Percentiles rank a stretch among this genome's conserved stretches.
Evolutionary conservation across 2,888 invertebrate genomes (phyloP).

Genomic region (Cheilosia soror): DNA sequence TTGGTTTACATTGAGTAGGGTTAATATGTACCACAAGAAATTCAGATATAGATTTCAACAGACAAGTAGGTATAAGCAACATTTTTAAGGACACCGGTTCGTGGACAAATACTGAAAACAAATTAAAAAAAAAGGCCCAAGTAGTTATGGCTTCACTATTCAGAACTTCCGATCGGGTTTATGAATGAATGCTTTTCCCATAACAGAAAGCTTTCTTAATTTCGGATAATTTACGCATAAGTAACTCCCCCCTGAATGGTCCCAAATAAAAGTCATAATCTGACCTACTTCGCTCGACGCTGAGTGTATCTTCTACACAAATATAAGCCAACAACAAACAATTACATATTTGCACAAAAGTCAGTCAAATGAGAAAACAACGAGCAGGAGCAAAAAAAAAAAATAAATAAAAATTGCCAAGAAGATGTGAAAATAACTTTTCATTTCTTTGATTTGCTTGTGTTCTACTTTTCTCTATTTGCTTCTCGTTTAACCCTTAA

Average conservation of each 20-base stretch:
- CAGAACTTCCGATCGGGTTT: too few relatives aligned
- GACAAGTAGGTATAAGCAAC: too few relatives aligned
- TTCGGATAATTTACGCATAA: too few relatives aligned
- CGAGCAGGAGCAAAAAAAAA: constrained; percentile 7
- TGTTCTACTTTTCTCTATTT: constrained; percentile 42
- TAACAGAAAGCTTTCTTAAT: background rate
- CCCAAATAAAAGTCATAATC: background rate
- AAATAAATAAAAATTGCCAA: constrained; percentile 1
- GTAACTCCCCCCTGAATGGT: too few relatives aligned
- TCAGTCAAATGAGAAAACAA: constrained; percentile 19
- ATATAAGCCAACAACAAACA: constrained; percentile 3
- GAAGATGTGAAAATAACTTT: constrained; percentile 70
- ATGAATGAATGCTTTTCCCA: too few relatives aligned
- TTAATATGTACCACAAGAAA: too few relatives aligned
- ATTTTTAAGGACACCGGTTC: too few relatives aligned
- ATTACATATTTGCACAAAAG: constrained; percentile 2
- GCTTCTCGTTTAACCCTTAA: constrained; percentile 63
- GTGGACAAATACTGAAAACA: too few relatives aligned
- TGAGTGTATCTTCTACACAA: background rate
- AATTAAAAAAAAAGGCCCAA: too few relatives aligned
- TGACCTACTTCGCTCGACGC: background rate
- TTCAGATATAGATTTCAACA: too few relatives aligned
- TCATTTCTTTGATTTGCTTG: constrained; percentile 47
- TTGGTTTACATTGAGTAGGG: too few relatives aligned
- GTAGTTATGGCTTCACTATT: too few relatives aligned